Conservation (phyloP, 2,113 vertebrate species). For the Kryptolebias marmoratus region DNA sequence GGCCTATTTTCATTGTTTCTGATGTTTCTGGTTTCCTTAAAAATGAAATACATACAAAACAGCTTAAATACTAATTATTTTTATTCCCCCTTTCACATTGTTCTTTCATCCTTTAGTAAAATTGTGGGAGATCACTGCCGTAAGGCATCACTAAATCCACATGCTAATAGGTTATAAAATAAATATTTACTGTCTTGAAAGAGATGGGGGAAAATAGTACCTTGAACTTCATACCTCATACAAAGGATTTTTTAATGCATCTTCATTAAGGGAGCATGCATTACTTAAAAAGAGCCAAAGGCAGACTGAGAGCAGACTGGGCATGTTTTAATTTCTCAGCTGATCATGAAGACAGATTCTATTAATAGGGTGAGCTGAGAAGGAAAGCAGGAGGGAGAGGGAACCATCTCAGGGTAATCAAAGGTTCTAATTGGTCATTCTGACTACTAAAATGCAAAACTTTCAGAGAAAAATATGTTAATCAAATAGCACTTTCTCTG, state of each 20-base stretch:
- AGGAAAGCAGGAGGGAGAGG: slow-evolving; percentile 10
- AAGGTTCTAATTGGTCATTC: slow-evolving; percentile 69
- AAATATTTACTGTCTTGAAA: neutral
- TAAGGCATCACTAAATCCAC: neutral
- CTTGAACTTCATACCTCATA: slow-evolving; percentile 17
- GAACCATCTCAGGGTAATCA: slow-evolving; percentile 47
- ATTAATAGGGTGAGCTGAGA: slow-evolving; percentile 58
- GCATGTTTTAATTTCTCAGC: slow-evolving; percentile 72
- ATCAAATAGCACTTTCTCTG: slow-evolving; percentile 46
- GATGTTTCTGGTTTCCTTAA: too few species aligned
- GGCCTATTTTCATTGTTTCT: too few species aligned
- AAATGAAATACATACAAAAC: too few species aligned
- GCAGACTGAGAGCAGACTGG: slow-evolving; percentile 49
- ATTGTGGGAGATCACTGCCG: neutral
- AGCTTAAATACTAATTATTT: too few species aligned
- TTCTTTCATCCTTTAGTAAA: too few species aligned
- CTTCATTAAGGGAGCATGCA: slow-evolving; percentile 41
- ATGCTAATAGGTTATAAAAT: neutral
- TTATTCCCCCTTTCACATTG: too few species aligned
- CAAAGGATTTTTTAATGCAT: slow-evolving; percentile 52
- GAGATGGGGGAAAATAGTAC: slow-evolving; percentile 2
- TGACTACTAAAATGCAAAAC: slow-evolving; percentile 43
- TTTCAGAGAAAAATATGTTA: slow-evolving; percentile 35
- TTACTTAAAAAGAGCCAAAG: slow-evolving; percentile 66
- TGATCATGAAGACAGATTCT: slow-evolving; percentile 75